Evolutionary conservation across 2,888 invertebrate genomes (phyloP), one percentile per base, ranked within the genome.

Genomic region (Drosophila emarginata): DNA sequence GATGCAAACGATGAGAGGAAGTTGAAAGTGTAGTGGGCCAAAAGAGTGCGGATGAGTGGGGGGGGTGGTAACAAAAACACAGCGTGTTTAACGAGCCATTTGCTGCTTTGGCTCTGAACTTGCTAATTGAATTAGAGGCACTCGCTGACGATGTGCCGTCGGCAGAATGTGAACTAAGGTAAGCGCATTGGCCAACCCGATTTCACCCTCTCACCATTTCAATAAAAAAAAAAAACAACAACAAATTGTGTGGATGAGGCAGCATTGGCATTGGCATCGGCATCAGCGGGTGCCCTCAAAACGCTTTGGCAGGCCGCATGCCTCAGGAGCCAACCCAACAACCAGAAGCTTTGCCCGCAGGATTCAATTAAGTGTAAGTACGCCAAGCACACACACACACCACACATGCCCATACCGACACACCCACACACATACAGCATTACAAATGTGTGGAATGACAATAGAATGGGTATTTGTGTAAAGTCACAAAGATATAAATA

Each of bases 81-180:
- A 87, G 84, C 87, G 80, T 84, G 84, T 84, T 84, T 88, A 84
- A 84, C 87, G 88, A 84, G 84, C 85, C 84, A 84, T 84, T 84
- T 87, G 87, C 88, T 68, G 78, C 87, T 88, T 86, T 86, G 88
- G 87, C 84, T 87, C 81, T 88, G 87, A 84, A 84, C 88, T 87
- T 88, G 88, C 88, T 84, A 84, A 84, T 84, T 84, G 88, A 84
- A 84, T 84, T 84, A 84, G 84, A 83, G 76, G 58, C 77, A 79
- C 86, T 75, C 61, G 69, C 79, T 21, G 72, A 56, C 65, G 54
- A 64, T 64, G 50, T 40, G 60, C 71, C 66, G 66, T 18, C 45
- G 52, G 51, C 76, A 61, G 64, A 76, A 71, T 71, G 59, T 74
- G 62, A 72, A 67, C 60, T 60, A 58, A 21, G 51, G 50, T 57